Conservation (phyloP, 2,888 invertebrate species). For the Lomographa bimaculata region DNA sequence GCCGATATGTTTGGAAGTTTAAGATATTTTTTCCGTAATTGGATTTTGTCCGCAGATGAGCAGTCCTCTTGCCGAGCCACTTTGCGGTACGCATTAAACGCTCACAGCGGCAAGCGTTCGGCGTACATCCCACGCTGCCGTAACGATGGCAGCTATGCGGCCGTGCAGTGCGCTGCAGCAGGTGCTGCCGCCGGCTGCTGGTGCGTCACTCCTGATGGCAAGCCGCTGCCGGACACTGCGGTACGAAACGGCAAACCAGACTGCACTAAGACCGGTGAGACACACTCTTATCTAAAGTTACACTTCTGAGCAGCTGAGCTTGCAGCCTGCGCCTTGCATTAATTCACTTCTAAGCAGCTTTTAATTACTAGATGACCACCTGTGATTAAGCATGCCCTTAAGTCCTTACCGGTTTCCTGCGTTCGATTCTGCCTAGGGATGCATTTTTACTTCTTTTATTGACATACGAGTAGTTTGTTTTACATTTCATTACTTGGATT, state of each 20-base stretch:
- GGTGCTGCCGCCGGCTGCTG: slow-evolving; percentile 91
- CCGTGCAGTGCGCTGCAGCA: slow-evolving; percentile 93
- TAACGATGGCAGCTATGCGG: slow-evolving; percentile 91
- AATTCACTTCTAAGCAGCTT: too few species aligned
- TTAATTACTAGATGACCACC: too few species aligned
- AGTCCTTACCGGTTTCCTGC: too few species aligned
- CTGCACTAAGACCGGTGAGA: slow-evolving; percentile 82
- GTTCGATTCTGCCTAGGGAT: too few species aligned
- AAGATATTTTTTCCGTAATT: too few species aligned
- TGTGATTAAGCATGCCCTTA: too few species aligned
- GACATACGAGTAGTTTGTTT: too few species aligned
- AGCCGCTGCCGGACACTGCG: slow-evolving; percentile 91
- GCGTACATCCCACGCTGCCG: slow-evolving; percentile 91
- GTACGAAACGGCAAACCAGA: slow-evolving; percentile 88
- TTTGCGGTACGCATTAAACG: slow-evolving; percentile 66
- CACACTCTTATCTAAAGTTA: background rate
- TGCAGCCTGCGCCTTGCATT: too few species aligned
- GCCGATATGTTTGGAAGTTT: too few species aligned
- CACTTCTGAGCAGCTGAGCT: too few species aligned
- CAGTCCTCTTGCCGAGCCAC: slow-evolving; percentile 80
- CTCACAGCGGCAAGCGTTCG: slow-evolving; percentile 67
- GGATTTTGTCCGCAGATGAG: slow-evolving; percentile 46
- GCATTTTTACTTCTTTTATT: too few species aligned
- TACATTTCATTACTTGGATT: too few species aligned
- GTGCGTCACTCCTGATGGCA: slow-evolving; percentile 94